Evolutionary conservation across 2,797 vertebrate genomes (phyloP).

Genomic region (Phoxinus dragarum): DNA sequence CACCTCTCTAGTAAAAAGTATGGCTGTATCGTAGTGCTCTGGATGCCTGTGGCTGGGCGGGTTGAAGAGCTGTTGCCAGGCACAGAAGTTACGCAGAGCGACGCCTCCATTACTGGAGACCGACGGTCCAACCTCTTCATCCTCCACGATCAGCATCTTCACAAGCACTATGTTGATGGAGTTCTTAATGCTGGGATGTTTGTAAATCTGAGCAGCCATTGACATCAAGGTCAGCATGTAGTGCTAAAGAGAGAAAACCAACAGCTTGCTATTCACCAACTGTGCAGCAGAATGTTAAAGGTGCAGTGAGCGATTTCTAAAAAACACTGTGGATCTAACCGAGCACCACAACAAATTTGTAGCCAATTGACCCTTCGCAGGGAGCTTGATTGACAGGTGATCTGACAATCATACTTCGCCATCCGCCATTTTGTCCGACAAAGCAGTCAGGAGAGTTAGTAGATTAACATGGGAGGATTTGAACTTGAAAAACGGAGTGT

Average conservation of each 20-base stretch:
- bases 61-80: slow-evolving; percentile 93
- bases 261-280: neutral
- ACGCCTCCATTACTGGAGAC: slow-evolving; percentile 90
- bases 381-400: too few species aligned
- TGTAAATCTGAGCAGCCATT: slow-evolving; percentile 89
- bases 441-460: too few species aligned
- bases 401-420: too few species aligned
- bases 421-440: too few species aligned
- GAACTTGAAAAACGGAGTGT: too few species aligned
- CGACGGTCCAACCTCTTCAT: slow-evolving; percentile 81
- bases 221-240: slow-evolving; percentile 92
- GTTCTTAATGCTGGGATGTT: slow-evolving; percentile 94
- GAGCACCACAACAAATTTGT: neutral
- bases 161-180: slow-evolving; percentile 90
- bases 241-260: slow-evolving; percentile 75
- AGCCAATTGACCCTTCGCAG: neutral
- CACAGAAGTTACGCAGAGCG: slow-evolving; percentile 92
- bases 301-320: neutral
- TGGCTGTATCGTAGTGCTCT: slow-evolving; percentile 93
- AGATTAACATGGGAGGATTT: too few species aligned
- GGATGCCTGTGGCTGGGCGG: slow-evolving; percentile 87
- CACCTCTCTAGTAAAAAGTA: slow-evolving; percentile 96
- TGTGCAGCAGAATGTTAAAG: slow-evolving; percentile 11
- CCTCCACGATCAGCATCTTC: slow-evolving; percentile 90
- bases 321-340: neutral